These are phyloP conservation scores for Triops longicaudatus DNA, from an alignment of 1,140 invertebrate genomes.

Conservation along the genomic window DNA sequence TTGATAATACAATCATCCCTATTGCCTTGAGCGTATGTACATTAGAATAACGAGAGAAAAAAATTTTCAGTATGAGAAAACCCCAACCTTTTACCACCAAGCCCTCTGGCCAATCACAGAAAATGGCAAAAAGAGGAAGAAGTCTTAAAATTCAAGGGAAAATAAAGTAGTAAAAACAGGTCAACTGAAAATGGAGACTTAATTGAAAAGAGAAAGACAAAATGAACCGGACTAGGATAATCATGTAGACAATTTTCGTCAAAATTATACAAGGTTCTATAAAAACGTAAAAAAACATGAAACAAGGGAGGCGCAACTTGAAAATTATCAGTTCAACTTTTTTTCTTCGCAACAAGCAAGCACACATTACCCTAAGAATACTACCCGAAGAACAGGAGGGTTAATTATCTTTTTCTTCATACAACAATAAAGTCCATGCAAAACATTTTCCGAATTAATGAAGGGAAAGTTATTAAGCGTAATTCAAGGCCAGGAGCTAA, in stretches of 20 bases:
- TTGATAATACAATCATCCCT: conserved; percentile 3
- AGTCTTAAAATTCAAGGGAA: background rate
- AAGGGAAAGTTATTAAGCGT: conserved; percentile 9
- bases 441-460: background rate
- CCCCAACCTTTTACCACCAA: background rate
- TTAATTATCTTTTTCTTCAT: background rate
- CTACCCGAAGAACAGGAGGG: background rate
- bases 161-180: background rate
- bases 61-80: background rate
- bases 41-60: background rate
- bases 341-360: background rate
- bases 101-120: background rate
- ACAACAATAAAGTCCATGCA: background rate
- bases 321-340: background rate
- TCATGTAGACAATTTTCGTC: background rate
- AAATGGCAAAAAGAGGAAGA: background rate
- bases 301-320: background rate
- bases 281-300: background rate
- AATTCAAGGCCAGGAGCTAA: background rate
- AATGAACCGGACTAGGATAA: background rate
- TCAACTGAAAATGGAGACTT: conserved; percentile 2
- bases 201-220: background rate
- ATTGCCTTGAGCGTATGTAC: conserved; percentile 1
- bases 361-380: background rate
- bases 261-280: background rate